phyloP scores from a whole-genome alignment of 2,888 invertebrate species.

The Dynastes maya region DNA sequence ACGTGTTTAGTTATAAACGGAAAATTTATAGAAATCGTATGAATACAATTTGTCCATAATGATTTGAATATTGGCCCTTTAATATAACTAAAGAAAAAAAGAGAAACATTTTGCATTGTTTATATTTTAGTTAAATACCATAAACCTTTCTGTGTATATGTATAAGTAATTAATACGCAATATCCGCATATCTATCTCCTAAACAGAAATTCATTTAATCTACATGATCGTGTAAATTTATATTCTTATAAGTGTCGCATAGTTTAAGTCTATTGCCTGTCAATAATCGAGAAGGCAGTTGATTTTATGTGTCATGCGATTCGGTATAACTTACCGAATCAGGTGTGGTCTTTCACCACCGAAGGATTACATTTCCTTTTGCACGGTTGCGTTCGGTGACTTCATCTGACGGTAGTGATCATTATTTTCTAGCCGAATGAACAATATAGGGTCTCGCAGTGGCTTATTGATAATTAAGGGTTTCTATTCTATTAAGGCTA shows the following conservation, averaged over 20 bases:
- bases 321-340: constrained; percentile 57
- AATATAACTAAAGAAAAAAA: not conserved
- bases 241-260: constrained; percentile 18
- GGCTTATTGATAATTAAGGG: constrained; percentile 44
- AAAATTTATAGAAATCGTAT: constrained; percentile 43
- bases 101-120: too few relatives aligned
- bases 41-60: constrained; percentile 11
- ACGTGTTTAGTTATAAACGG: constrained; percentile 62
- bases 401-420: constrained; percentile 64
- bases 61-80: not conserved
- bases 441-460: constrained; percentile 47
- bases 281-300: constrained; percentile 19
- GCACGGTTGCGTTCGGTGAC: constrained; percentile 63
- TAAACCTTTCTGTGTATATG: too few relatives aligned
- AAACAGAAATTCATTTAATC: too few relatives aligned
- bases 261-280: constrained; percentile 14
- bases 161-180: too few relatives aligned
- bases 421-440: constrained; percentile 64
- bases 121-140: too few relatives aligned
- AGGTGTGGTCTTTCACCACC: constrained; percentile 64
- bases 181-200: too few relatives aligned
- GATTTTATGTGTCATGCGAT: constrained; percentile 17
- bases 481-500: constrained; percentile 34
- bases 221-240: not conserved
- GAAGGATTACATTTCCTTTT: constrained; percentile 64